Conservation (phyloP, 2,797 vertebrate genomes). For the Sebastiscus albofasciatus region DNA sequence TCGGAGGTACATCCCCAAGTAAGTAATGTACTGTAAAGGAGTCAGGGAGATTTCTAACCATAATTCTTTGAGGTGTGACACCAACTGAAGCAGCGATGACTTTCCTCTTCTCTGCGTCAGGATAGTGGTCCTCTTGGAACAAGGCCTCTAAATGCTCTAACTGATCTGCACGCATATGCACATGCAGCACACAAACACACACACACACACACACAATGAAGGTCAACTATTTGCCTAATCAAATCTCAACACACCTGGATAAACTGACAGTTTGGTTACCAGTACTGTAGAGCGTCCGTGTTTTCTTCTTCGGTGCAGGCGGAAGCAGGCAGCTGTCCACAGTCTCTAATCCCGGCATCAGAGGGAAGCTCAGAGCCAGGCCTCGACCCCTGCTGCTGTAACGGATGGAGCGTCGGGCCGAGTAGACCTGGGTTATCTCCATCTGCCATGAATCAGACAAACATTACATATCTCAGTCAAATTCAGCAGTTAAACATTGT, state of each 20-base stretch:
- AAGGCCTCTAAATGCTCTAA: constrained; percentile 89
- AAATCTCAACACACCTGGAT: neutral
- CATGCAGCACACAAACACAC: neutral
- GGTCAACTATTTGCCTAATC: constrained; percentile 7
- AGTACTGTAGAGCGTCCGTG: constrained; percentile 90
- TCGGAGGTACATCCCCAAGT: neutral
- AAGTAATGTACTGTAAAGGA: neutral
- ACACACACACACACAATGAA: neutral
- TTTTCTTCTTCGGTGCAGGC: constrained; percentile 88
- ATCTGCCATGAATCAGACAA: constrained; percentile 66
- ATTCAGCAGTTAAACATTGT: neutral
- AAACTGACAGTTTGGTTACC: constrained; percentile 76
- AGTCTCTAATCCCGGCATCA: constrained; percentile 50
- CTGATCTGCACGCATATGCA: constrained; percentile 80
- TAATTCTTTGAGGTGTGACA: constrained; percentile 94
- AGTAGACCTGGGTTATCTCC: constrained; percentile 78
- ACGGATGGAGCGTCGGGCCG: constrained; percentile 78
- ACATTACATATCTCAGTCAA: neutral
- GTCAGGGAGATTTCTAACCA: constrained; percentile 81
- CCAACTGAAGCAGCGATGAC: constrained; percentile 90
- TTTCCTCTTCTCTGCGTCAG: constrained; percentile 91
- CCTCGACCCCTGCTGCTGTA: constrained; percentile 71
- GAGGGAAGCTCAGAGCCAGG: constrained; percentile 51
- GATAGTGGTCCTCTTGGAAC: constrained; percentile 96
- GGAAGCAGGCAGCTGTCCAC: constrained; percentile 60